A percentile compares a stretch with the other conserved stretches of the same genome.
phyloP scores from a whole-genome alignment of 2,888 invertebrate species.

The Nemotelus pantherinus region DNA sequence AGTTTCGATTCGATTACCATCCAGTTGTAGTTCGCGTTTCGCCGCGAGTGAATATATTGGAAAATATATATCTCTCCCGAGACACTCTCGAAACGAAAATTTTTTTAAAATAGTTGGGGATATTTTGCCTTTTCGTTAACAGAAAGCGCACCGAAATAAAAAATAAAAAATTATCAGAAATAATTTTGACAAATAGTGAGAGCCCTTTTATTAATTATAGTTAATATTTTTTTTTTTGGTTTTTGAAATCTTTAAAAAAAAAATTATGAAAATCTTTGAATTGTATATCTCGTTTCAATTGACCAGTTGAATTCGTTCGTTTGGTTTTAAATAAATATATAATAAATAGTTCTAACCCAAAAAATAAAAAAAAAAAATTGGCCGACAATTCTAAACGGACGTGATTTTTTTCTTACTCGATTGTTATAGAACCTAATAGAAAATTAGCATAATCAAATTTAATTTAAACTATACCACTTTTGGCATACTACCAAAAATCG shows the following conservation, averaged over 20 bases:
- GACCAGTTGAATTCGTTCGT: no score
- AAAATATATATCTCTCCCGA: conserved; percentile 43
- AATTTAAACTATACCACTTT: no score
- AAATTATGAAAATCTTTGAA: no score
- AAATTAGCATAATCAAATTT: no score
- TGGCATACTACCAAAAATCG: no score
- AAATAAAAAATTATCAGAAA: conserved; percentile 22
- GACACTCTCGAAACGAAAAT: conserved; percentile 44
- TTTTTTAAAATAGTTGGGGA: conserved; percentile 23
- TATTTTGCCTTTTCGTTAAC: conserved; percentile 28
- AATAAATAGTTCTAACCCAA: no score
- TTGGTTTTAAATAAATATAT: no score
- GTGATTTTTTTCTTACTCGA: no score
- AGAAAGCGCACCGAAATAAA: conserved; percentile 16
- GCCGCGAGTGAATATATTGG: conserved; percentile 52
- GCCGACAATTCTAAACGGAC: no score
- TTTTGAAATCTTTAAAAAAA: neutral
- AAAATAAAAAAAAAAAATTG: no score
- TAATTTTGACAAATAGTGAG: conserved; percentile 36
- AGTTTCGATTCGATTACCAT: conserved; percentile 47
- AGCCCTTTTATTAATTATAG: neutral
- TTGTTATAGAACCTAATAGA: no score
- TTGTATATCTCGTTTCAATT: no score
- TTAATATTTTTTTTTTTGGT: neutral
- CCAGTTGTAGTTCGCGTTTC: conserved; percentile 54